phyloP scores from a whole-genome alignment of 2,797 vertebrate species.

The Scyliorhinus canicula region DNA sequence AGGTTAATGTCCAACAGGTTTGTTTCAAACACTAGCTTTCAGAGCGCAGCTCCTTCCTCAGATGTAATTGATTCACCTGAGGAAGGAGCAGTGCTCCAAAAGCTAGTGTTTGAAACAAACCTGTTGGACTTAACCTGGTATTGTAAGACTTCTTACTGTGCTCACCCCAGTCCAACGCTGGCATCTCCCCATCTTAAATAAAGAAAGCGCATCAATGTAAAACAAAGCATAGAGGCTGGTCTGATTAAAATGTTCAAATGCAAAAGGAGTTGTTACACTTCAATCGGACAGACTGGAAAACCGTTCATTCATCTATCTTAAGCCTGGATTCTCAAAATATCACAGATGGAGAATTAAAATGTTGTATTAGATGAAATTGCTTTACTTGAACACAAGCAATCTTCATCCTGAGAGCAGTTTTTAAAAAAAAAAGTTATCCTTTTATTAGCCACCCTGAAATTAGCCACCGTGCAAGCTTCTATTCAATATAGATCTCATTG shows the following conservation, averaged over 20 bases:
- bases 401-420: background rate
- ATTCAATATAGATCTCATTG: background rate
- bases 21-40: no score
- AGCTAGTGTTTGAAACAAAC: no score
- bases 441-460: slow-evolving; percentile 12
- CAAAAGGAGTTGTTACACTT: background rate
- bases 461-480: background rate
- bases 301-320: background rate
- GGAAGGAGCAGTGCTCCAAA: no score
- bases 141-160: no score
- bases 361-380: background rate
- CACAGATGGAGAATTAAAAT: background rate
- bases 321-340: background rate
- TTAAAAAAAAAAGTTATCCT: background rate
- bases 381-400: background rate
- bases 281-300: background rate
- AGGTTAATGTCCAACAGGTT: no score
- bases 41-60: no score
- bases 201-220: no score
- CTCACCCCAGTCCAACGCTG: no score
- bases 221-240: no score
- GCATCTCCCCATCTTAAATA: no score
- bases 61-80: no score
- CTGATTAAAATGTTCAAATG: background rate
- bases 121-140: no score